Base-by-base conservation (phyloP, 2,113 vertebrate species). In the Gobio gobio region DNA sequence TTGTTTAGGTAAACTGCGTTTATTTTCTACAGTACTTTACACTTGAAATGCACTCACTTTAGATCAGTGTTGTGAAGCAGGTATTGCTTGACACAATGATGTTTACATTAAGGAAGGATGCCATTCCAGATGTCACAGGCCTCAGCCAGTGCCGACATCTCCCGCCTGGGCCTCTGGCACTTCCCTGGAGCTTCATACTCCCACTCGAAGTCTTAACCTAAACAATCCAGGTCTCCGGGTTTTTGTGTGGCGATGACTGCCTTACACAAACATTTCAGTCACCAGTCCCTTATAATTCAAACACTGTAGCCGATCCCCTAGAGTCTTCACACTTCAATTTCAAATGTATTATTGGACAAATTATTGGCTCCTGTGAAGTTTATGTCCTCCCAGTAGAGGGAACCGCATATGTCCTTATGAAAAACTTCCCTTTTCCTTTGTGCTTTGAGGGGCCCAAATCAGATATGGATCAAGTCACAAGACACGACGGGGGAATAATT, bases 381-480 rank as follows among this genome's bases (percentile, higher is more conserved):
- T 10, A 26, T 18, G 36, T 10, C 16, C 18, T 47, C 18, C 43
- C 18, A 51, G 24, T 36, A 51, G 24, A 68, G 24, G 10, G 16
- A 68, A 81, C 10, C 16, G 45, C 45, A 81, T 8, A 22, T 33
- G 29, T 82, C 29, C 80, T 43, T 7, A 40, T 40, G 26, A 49
- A 81, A 66, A 76, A 33, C 33, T 12, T 36, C 22, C 81, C 49
- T 43, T 43, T 73, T 83, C 49, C 22, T 72, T 54, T 72, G 18
- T 72, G 33, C 80, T 82, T 40, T 5, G 12, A 70, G 47, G 2
- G 61, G 9, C 61, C 26, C 24, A 22, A 80, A 80, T 82, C 61
- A 83, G 81, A 83, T 83, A 72, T 83, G 13, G 79, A 81, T 66
- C 78, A 56, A 82, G 80, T 82, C 81, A 58, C 66, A 70, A 72